Conservation (phyloP, 2,797 vertebrate genomes). For the Alfaro cultratus region DNA sequence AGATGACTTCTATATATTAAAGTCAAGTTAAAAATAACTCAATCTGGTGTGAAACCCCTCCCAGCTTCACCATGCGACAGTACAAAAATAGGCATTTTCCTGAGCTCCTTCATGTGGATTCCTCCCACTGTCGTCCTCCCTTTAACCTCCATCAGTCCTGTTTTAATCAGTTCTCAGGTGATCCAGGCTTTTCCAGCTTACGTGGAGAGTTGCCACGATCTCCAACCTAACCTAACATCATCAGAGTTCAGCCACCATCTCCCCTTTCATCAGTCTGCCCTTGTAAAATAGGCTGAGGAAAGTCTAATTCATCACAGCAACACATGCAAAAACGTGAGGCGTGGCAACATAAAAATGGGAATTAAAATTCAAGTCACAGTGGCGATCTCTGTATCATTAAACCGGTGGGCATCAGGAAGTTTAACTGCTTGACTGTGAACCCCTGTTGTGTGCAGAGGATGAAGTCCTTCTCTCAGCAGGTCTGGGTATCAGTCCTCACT, state of each 20-base stretch:
- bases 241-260: neutral
- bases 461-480: constrained; percentile 3
- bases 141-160: neutral
- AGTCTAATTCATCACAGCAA: neutral
- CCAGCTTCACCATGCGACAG: neutral
- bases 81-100: neutral
- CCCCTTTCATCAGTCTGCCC: neutral
- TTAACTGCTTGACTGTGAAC: neutral
- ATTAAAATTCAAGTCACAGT: constrained; percentile 5
- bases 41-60: neutral
- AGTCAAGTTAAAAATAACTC: neutral
- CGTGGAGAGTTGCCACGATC: neutral
- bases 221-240: neutral
- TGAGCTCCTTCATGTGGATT: neutral
- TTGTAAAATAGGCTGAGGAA: neutral
- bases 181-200: neutral
- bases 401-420: constrained; percentile 1
- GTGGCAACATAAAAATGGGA: neutral
- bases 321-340: neutral
- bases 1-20: neutral
- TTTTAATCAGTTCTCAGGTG: neutral
- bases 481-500: neutral
- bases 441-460: neutral
- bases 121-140: neutral
- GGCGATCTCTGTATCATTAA: neutral